Percentiles rank a stretch among this genome's conserved stretches.
phyloP scores from a whole-genome alignment of 2,888 invertebrate genomes.

The Pocota personata region DNA sequence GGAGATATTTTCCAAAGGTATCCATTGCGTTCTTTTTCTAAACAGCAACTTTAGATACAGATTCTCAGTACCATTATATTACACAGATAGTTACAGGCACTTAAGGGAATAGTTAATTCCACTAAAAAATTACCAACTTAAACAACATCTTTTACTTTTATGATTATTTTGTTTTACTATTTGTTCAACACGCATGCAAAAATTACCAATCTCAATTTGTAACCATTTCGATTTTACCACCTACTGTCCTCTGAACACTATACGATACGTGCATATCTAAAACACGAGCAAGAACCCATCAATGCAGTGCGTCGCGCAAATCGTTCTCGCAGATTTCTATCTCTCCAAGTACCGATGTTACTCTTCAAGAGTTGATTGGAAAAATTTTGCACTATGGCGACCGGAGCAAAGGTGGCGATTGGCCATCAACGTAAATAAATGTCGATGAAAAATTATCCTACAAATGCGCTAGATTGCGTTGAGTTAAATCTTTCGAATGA shows the following conservation, averaged over 20 bases:
- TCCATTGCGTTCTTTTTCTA: no score
- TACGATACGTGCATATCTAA: not conserved
- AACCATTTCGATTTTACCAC: conserved; percentile 50
- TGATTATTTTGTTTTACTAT: not conserved
- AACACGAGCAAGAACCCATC: conserved; percentile 12
- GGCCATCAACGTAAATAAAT: conserved; percentile 62
- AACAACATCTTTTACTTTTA: not conserved
- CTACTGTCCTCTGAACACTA: conserved; percentile 16
- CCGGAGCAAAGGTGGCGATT: conserved; percentile 52
- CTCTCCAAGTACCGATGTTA: not conserved
- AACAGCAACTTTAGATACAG: no score
- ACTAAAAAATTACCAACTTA: not conserved
- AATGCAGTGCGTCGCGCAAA: conserved; percentile 5
- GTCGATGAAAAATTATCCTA: conserved; percentile 63
- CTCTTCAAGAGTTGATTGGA: conserved; percentile 41
- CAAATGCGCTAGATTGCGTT: conserved; percentile 51
- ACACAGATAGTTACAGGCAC: no score
- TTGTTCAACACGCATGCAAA: not conserved
- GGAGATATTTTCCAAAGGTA: no score
- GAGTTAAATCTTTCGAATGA: conserved; percentile 5
- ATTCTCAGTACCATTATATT: no score
- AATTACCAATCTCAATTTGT: conserved; percentile 7
- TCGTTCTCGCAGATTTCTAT: conserved; percentile 27
- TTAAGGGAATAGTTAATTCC: not conserved
- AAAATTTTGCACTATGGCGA: conserved; percentile 9